Evolutionary conservation across 2,113 vertebrate genomes (phyloP).

Genomic region (Oxyruncus cristatus): DNA sequence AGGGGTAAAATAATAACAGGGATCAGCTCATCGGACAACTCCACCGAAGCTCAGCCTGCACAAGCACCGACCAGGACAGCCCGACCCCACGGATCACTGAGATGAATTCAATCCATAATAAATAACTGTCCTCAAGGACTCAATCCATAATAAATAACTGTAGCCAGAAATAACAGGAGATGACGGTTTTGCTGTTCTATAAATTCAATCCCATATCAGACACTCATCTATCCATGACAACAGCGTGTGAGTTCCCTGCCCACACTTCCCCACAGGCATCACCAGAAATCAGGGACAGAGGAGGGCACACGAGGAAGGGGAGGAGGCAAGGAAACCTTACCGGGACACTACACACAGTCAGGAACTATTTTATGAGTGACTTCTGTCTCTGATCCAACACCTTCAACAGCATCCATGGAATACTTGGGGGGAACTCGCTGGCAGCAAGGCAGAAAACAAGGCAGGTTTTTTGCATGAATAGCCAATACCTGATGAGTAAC

Average conservation of each 20-base stretch:
- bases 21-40: not conserved
- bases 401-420: not conserved
- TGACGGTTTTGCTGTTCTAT: not conserved
- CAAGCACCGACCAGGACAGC: not conserved
- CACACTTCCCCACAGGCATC: not conserved
- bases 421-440: not conserved
- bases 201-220: not conserved
- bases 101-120: not conserved
- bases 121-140: not conserved
- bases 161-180: rapidly evolving
- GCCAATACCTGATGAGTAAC: not conserved
- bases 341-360: not conserved
- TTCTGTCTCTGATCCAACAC: not conserved
- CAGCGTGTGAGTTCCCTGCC: rapidly evolving
- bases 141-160: not conserved
- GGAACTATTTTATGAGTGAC: not conserved
- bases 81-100: not conserved
- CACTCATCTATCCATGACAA: rapidly evolving
- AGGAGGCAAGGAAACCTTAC: not conserved
- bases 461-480: not conserved
- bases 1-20: not conserved
- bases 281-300: not conserved
- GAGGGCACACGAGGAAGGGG: rapidly evolving
- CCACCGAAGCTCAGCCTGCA: not conserved
- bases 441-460: not conserved